Percentiles rank a stretch among this genome's conserved stretches.
Evolutionary conservation across 2,113 vertebrate species (phyloP).

Genomic region (Phalacrocorax pelagicus): DNA sequence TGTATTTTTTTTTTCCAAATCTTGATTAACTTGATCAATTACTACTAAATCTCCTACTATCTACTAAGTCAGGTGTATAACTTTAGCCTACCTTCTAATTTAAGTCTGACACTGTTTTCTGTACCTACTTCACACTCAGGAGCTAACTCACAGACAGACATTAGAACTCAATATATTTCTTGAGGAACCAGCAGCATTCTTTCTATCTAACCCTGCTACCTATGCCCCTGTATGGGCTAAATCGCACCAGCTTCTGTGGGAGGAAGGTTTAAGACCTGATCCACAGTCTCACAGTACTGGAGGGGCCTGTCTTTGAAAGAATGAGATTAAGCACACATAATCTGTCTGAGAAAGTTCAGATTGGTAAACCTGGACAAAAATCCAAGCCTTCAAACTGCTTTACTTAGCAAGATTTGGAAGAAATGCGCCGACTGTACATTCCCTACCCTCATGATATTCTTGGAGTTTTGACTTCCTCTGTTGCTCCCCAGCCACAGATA

Average conservation of each 20-base stretch:
- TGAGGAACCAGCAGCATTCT: background rate
- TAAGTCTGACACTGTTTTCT: background rate
- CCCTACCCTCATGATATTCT: slow-evolving; percentile 34
- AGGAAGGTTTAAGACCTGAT: background rate
- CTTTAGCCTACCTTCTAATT: background rate
- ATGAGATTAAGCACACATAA: background rate
- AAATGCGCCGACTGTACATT: slow-evolving; percentile 15
- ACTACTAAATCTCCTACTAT: background rate
- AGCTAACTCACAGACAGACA: background rate
- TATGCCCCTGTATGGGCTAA: background rate
- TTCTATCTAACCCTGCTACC: background rate
- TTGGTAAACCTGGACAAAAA: slow-evolving; percentile 36
- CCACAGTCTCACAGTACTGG: background rate
- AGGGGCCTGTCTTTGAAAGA: background rate
- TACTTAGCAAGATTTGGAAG: slow-evolving; percentile 32
- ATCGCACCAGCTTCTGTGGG: background rate
- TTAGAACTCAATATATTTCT: background rate
- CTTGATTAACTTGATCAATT: background rate
- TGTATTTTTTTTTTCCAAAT: background rate
- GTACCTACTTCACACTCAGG: background rate
- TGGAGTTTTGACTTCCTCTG: slow-evolving; percentile 56
- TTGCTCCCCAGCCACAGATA: slow-evolving; percentile 65
- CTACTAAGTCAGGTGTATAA: background rate
- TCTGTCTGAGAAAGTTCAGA: background rate
- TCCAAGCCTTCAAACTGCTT: slow-evolving; percentile 16